Evolutionary conservation across 2,888 invertebrate genomes (phyloP).

Genomic region (Macropis europaea): DNA sequence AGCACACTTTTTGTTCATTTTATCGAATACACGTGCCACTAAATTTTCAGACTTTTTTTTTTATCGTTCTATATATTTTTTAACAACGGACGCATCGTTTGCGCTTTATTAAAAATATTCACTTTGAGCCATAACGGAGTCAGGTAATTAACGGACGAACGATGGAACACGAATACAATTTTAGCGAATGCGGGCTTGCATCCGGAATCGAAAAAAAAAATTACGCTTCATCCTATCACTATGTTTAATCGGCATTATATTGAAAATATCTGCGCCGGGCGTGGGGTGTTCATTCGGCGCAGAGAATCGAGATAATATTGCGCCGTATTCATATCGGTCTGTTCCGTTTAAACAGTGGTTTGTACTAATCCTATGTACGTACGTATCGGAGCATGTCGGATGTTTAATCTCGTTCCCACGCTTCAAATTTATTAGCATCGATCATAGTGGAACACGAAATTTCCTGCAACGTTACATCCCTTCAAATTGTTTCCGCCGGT

Average conservation of each 20-base stretch:
- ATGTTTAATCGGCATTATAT: conserved; percentile 44
- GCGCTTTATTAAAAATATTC: conserved; percentile 59
- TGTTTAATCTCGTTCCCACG: conserved; percentile 47
- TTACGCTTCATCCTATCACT: conserved; percentile 25
- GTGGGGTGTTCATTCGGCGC: conserved; percentile 26
- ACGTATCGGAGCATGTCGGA: conserved; percentile 16
- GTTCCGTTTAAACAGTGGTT: conserved; percentile 28
- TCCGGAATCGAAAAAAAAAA: conserved; percentile 22
- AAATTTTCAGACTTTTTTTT: too few species aligned
- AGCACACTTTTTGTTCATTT: too few species aligned
- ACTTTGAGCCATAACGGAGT: conserved; percentile 44
- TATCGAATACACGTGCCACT: too few species aligned
- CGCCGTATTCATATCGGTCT: conserved; percentile 10
- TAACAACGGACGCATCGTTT: conserved; percentile 32
- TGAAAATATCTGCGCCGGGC: conserved; percentile 44
- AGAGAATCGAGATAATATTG: conserved; percentile 35
- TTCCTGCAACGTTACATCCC: conserved; percentile 19
- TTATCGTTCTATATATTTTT: conserved; percentile 45
- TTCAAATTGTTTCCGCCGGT: background rate
- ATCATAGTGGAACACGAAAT: conserved; percentile 3
- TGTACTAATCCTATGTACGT: conserved; percentile 7
- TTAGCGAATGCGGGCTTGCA: conserved; percentile 38
- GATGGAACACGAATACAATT: conserved; percentile 49
- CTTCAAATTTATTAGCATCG: conserved; percentile 46
- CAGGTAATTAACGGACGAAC: conserved; percentile 56